Percentiles rank a stretch among this genome's conserved stretches.
Evolutionary conservation across 2,888 invertebrate genomes (phyloP).

Genomic region (Augochlorella aurata): DNA sequence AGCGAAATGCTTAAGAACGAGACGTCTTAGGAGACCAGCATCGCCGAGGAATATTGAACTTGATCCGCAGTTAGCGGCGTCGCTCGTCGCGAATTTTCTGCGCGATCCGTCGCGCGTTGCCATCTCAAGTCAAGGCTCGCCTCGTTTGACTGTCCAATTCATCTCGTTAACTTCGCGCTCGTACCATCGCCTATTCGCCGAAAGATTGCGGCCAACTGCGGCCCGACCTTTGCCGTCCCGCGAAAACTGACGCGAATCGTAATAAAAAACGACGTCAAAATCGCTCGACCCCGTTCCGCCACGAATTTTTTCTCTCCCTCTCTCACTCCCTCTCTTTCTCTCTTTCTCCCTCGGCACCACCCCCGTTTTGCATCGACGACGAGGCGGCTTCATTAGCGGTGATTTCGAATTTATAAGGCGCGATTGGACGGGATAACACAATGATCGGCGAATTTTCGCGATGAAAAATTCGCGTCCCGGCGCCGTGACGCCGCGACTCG

Average conservation of each 20-base stretch:
- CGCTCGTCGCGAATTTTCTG: slow-evolving; percentile 16
- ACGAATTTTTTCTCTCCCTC: too few relatives aligned
- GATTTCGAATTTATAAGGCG: slow-evolving; percentile 42
- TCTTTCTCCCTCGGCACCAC: neutral
- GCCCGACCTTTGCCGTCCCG: slow-evolving; percentile 41
- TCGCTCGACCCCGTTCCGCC: neutral
- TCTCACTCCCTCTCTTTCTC: neutral
- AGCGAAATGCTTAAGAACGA: neutral
- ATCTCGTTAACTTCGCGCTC: slow-evolving; percentile 40
- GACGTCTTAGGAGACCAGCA: neutral
- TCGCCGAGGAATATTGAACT: neutral
- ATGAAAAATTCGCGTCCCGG: slow-evolving; percentile 29
- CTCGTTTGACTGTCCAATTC: slow-evolving; percentile 44
- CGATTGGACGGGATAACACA: slow-evolving; percentile 35
- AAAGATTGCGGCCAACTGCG: slow-evolving; percentile 41
- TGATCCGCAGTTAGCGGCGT: neutral
- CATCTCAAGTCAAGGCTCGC: slow-evolving; percentile 19
- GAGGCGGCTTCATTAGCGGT: slow-evolving; percentile 5
- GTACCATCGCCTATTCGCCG: slow-evolving; percentile 31
- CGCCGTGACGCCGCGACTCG: slow-evolving; percentile 28
- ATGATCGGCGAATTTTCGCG: slow-evolving; percentile 24
- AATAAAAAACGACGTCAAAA: neutral
- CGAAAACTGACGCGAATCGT: slow-evolving; percentile 24
- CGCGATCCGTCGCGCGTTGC: slow-evolving; percentile 23
- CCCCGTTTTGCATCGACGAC: neutral